phyloP scores from a whole-genome alignment of 2,113 vertebrate genomes.

The Seriola dumerili region DNA sequence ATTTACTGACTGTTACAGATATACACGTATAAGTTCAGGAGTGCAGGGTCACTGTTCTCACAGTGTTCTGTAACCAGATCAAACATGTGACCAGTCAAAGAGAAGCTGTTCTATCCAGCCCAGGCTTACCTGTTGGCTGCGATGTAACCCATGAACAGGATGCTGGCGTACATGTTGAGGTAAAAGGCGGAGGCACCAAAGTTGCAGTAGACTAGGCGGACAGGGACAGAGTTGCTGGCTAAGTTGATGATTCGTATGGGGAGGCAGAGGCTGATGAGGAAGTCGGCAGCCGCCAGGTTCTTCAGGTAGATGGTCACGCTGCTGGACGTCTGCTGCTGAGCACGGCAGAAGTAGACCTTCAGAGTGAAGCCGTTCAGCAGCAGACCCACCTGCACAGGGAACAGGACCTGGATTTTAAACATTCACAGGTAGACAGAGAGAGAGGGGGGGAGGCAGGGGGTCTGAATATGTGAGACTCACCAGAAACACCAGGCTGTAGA shows the following conservation, averaged over 20 bases:
- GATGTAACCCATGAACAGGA: constrained; percentile 85
- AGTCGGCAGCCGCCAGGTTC: constrained; percentile 82
- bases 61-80: too few relatives aligned
- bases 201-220: constrained; percentile 75
- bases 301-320: constrained; percentile 81
- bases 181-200: constrained; percentile 77
- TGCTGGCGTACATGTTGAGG: constrained; percentile 86
- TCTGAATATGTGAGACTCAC: constrained; percentile 30
- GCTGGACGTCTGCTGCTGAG: constrained; percentile 28
- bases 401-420: not conserved
- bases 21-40: too few relatives aligned
- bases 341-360: constrained; percentile 75
- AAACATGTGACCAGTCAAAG: too few relatives aligned
- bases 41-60: too few relatives aligned
- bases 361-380: constrained; percentile 80
- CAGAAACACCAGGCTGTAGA: constrained; percentile 73
- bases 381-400: constrained; percentile 61
- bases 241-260: constrained; percentile 73
- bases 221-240: not conserved
- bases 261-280: constrained; percentile 79
- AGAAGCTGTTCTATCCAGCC: not conserved
- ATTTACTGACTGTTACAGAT: not conserved
- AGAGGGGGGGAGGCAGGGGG: not conserved
- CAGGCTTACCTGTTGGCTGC: constrained; percentile 80
- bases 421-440: too few relatives aligned